These are phyloP conservation scores for Caenorhabditis plicata DNA, from an alignment of 2,888 invertebrate genomes.

Conservation along the genomic window DNA sequence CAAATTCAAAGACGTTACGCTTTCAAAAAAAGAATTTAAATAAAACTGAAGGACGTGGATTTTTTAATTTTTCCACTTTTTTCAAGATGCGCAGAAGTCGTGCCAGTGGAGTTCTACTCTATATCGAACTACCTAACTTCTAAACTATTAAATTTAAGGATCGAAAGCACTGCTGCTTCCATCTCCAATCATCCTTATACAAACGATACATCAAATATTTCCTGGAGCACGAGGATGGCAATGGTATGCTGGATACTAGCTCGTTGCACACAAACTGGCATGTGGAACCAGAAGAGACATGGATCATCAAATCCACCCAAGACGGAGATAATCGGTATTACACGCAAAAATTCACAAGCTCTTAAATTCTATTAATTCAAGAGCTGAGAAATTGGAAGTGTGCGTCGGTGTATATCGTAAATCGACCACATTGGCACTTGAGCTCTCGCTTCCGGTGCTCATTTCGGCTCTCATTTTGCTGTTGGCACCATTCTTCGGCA, in stretches of 20 bases:
- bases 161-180: constrained; percentile 55
- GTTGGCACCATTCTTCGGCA: constrained; percentile 59
- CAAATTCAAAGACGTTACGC: too few relatives aligned
- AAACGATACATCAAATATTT: constrained; percentile 51
- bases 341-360: neutral
- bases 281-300: constrained; percentile 37
- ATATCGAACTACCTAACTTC: too few relatives aligned
- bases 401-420: constrained; percentile 51
- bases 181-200: constrained; percentile 46
- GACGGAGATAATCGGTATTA: constrained; percentile 45
- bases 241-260: constrained; percentile 31
- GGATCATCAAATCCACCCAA: constrained; percentile 43
- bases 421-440: constrained; percentile 54
- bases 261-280: constrained; percentile 51
- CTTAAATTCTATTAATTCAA: constrained; percentile 9
- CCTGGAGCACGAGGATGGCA: constrained; percentile 37
- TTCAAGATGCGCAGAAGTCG: too few relatives aligned
- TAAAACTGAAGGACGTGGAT: too few relatives aligned
- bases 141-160: constrained; percentile 35
- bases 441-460: constrained; percentile 56
- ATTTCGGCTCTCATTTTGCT: constrained; percentile 55
- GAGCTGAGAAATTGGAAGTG: constrained; percentile 50
- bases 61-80: too few relatives aligned
- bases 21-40: too few relatives aligned
- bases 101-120: too few relatives aligned